phyloP scores from a whole-genome alignment of 2,113 vertebrate species.

The Cepphus grylle region DNA sequence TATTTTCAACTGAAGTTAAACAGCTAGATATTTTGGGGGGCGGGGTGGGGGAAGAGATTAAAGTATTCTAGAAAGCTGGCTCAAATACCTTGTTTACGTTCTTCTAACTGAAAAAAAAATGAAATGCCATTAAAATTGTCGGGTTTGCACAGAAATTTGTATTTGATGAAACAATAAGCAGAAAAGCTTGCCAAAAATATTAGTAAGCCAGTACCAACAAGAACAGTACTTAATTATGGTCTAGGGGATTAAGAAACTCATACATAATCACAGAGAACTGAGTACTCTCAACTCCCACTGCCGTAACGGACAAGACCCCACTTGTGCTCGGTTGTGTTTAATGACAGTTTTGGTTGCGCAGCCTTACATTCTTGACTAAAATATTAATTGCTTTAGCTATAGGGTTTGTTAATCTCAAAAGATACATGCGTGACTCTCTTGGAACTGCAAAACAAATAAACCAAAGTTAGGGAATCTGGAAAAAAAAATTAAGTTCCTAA shows the following conservation, averaged over 20 bases:
- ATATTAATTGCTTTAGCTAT: not conserved
- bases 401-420: not conserved
- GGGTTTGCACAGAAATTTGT: not conserved
- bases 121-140: not conserved
- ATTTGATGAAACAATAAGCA: not conserved
- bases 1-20: not conserved
- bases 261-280: not conserved
- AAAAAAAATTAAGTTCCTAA: not conserved
- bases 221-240: not conserved
- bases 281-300: not conserved
- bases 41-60: not conserved
- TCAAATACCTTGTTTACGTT: not conserved
- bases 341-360: not conserved
- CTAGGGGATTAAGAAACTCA: not conserved
- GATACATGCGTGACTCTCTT: not conserved
- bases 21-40: not conserved
- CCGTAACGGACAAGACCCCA: not conserved
- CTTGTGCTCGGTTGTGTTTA: not conserved
- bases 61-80: not conserved
- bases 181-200: not conserved
- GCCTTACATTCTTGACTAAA: not conserved
- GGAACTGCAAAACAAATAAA: not conserved
- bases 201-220: not conserved
- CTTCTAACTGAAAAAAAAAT: not conserved
- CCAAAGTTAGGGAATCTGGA: not conserved